Evolutionary conservation across 2,888 invertebrate genomes (phyloP).

Genomic region (Bellardia pandia): DNA sequence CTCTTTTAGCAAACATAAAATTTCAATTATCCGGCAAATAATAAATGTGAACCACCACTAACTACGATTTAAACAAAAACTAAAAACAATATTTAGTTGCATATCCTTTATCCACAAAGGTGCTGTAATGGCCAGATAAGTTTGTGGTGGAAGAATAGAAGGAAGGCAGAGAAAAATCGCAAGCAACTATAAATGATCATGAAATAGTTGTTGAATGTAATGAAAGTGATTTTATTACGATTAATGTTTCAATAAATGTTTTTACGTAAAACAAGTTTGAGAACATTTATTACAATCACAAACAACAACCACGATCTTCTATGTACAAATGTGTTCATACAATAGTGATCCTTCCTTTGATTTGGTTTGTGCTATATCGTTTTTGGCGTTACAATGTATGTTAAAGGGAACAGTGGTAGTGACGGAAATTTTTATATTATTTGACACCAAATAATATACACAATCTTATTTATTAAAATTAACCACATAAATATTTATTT

Average conservation of each 20-base stretch:
- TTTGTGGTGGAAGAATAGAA: slow-evolving; percentile 8
- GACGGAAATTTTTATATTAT: neutral
- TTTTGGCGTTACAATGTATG: slow-evolving; percentile 8
- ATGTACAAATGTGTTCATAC: slow-evolving; percentile 18
- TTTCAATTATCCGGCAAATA: slow-evolving; percentile 80
- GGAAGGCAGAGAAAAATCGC: neutral
- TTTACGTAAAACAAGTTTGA: slow-evolving; percentile 74
- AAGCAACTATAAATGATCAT: slow-evolving; percentile 75
- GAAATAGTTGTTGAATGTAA: slow-evolving; percentile 78
- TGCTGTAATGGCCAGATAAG: slow-evolving; percentile 32
- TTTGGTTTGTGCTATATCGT: neutral
- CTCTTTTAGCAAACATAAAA: slow-evolving; percentile 78
- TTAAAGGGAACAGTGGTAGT: slow-evolving; percentile 28
- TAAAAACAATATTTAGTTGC: slow-evolving; percentile 46
- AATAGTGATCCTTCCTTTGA: slow-evolving; percentile 15
- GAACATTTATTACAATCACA: slow-evolving; percentile 68
- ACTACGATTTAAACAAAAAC: slow-evolving; percentile 4
- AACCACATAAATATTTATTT: no score
- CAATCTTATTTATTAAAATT: no score
- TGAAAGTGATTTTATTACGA: slow-evolving; percentile 80
- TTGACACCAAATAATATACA: no score
- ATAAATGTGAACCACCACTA: slow-evolving; percentile 62
- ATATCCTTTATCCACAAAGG: slow-evolving; percentile 43
- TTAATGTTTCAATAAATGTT: slow-evolving; percentile 83
- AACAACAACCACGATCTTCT: slow-evolving; percentile 53